Base-by-base conservation (phyloP, 2,113 vertebrate genomes). In the Lanius collurio region DNA sequence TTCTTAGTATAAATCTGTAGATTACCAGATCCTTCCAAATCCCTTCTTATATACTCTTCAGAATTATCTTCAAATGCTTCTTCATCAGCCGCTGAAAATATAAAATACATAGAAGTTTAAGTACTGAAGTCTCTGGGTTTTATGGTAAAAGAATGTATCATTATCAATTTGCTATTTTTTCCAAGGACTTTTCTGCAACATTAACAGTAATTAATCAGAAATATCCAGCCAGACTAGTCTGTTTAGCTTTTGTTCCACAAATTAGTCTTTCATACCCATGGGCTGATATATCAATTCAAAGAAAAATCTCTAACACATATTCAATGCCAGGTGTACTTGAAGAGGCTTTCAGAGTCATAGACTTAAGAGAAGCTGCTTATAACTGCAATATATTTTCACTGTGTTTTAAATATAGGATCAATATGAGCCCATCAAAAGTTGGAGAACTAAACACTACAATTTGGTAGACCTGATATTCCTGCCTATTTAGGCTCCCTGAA, bases 31-130 rank as follows among this genome's bases (percentile, higher is more conserved):
- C 99, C 99, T 98, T 99, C 99, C 81, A 99, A 98, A 97, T 99
- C 99, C 96, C 99, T 98, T 74, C 99, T 98, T 89, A 99, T 99
- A 87, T 99, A 99, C 95, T 99, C 99, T 95, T 99, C 99, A 57
- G 99, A 99, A 97, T 99, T 99, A 97, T 99, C 99, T 97, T 99
- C 99, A 98, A 99, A 99, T 15, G 99, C 99, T 97, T 99, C 99
- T 96, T 99, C 99, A 97, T 99, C 99, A 55, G 99, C 99, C 98
- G 99, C 99, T 99, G 33, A 95, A 63, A 97, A 92, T 35, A 93
- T 1, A 52, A 86, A 84, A 80, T 13, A 93, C 21, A 53, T 0
- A 59, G 21, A 73, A 56, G 18, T 65, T 89, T 49, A 76, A 73
- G 42, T 17, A 62, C 9, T 7, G n/a, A 63, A 15, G 11, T 56